Conservation (phyloP, 35 echinoderm and acorn worm species). For the Heliocidaris erythrogramma region DNA sequence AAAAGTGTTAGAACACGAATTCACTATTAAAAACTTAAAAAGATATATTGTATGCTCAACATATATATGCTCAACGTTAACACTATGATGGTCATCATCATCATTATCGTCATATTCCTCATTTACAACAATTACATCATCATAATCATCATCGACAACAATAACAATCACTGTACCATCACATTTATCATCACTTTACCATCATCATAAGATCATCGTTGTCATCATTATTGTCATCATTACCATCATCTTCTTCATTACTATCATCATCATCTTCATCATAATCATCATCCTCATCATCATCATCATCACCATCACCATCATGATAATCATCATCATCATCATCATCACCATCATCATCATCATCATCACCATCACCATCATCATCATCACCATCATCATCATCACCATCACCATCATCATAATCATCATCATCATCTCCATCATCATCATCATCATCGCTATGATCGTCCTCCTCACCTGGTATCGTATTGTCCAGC, state of each 20-base stretch:
- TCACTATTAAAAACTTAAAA: not conserved
- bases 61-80: not conserved
- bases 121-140: not conserved
- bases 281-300: too few species aligned
- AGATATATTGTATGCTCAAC: not conserved
- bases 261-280: too few species aligned
- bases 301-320: not conserved
- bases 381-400: not conserved
- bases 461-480: constrained; percentile 22
- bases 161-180: too few species aligned
- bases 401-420: not conserved
- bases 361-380: not conserved
- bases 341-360: not conserved
- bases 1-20: not conserved
- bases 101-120: not conserved
- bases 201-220: too few species aligned
- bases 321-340: not conserved
- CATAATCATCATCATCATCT: too few species aligned
- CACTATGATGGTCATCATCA: not conserved
- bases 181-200: too few species aligned
- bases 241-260: not conserved
- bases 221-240: not conserved
- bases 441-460: not conserved
- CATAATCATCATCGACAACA: not conserved
- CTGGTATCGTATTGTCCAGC: constrained; percentile 88